Percentiles rank a stretch among this genome's conserved stretches.
Conservation (phyloP, 2,113 vertebrate species). For the Anguilla rostrata region DNA sequence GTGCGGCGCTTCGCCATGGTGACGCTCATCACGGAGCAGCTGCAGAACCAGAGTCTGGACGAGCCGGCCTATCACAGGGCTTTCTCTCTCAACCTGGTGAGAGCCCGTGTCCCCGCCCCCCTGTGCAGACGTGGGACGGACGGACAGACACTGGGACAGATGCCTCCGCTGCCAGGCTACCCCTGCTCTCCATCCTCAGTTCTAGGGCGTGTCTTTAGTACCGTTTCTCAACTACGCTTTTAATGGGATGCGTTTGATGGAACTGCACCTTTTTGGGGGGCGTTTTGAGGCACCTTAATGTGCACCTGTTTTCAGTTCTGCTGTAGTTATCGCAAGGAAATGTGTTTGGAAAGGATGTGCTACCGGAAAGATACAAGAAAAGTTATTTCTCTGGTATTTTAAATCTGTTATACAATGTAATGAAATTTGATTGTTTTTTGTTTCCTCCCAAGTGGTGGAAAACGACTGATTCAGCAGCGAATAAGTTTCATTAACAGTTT, state of each 20-base stretch:
- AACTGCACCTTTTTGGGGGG: too few species aligned
- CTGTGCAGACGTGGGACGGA: not conserved
- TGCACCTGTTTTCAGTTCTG: not conserved
- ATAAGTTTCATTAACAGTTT: not conserved
- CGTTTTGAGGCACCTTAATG: too few species aligned
- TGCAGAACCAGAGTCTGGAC: slow-evolving; percentile 84
- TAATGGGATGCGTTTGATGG: not conserved
- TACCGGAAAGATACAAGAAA: not conserved
- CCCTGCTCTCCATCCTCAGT: too few species aligned
- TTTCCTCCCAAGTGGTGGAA: not conserved
- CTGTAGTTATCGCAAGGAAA: not conserved
- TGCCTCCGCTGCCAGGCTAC: too few species aligned
- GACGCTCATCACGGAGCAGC: slow-evolving; percentile 83
- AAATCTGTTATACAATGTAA: not conserved
- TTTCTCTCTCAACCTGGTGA: slow-evolving; percentile 80
- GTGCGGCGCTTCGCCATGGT: slow-evolving; percentile 71
- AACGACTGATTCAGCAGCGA: not conserved
- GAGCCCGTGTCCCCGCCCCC: slow-evolving; percentile 36
- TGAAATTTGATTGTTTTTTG: not conserved
- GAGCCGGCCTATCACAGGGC: slow-evolving; percentile 76
- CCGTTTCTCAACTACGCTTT: not conserved
- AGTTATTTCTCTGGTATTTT: too few species aligned
- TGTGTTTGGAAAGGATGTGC: not conserved
- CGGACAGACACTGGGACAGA: not conserved
- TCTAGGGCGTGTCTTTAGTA: too few species aligned